These are phyloP conservation scores for Alloplasta piceator DNA, from an alignment of 2,888 invertebrate genomes.

Conservation along the genomic window DNA sequence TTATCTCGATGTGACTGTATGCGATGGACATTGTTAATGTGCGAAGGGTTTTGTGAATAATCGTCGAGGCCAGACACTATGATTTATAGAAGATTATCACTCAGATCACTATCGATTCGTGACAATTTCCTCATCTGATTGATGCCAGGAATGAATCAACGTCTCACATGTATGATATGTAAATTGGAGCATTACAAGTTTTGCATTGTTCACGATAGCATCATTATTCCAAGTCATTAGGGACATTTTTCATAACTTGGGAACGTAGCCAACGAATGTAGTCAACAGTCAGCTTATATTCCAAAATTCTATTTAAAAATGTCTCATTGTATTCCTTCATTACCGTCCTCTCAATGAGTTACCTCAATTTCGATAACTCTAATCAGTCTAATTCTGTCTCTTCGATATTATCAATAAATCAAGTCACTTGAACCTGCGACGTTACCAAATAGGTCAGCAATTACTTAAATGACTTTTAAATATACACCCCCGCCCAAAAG, in stretches of 20 bases:
- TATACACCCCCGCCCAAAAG: no score
- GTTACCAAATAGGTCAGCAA: no score
- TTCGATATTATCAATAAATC: no score
- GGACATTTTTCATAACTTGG: constrained; percentile 2
- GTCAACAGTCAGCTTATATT: background rate
- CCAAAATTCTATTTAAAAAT: no score
- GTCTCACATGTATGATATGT: constrained; percentile 6
- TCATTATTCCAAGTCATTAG: constrained; percentile 23
- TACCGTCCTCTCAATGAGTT: no score
- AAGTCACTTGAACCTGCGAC: no score
- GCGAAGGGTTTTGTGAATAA: background rate
- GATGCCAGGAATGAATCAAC: constrained; percentile 36
- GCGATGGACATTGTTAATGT: no score
- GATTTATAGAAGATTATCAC: constrained; percentile 38
- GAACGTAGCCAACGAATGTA: background rate
- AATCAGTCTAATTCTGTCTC: no score
- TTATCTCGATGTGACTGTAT: no score
- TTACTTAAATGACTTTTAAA: no score
- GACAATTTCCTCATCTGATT: constrained; percentile 25
- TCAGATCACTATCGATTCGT: constrained; percentile 45
- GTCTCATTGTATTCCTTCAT: no score
- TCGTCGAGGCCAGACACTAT: constrained; percentile 1
- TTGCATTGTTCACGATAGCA: constrained; percentile 17
- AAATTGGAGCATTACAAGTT: constrained; percentile 16
- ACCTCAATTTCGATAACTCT: no score